These are phyloP conservation scores for Pelvicachromis taeniatus DNA, from an alignment of 2,113 vertebrate species.

Conservation along the genomic window DNA sequence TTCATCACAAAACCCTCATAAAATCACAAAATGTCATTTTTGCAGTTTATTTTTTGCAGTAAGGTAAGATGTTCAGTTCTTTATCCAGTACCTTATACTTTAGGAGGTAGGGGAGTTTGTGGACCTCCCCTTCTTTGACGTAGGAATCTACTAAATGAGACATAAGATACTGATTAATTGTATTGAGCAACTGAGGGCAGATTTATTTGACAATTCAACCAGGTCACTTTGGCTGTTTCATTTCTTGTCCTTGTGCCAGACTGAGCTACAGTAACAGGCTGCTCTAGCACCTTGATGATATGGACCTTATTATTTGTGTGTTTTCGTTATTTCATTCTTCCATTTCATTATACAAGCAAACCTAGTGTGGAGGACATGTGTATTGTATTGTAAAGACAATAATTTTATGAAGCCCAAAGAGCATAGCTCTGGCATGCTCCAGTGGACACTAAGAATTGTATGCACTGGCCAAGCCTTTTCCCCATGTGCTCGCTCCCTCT, in stretches of 20 bases:
- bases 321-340: background rate
- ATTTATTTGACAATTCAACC: background rate
- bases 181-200: background rate
- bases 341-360: background rate
- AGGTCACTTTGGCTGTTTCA: background rate
- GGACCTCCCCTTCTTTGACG: background rate
- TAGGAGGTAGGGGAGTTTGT: background rate
- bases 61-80: background rate
- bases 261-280: background rate
- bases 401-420: constrained; percentile 28
- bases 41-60: background rate
- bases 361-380: background rate
- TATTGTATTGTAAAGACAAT: background rate
- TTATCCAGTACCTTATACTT: background rate
- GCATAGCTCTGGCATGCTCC: constrained; percentile 35
- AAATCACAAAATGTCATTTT: background rate
- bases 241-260: background rate
- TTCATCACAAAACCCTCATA: background rate
- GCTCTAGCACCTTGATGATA: background rate
- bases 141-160: background rate
- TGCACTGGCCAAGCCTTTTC: constrained; percentile 41
- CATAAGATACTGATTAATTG: background rate
- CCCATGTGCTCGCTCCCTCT: constrained; percentile 11
- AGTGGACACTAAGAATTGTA: constrained; percentile 59
- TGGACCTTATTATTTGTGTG: background rate